Base-by-base conservation (phyloP, 2,888 invertebrate genomes). In the Asteroscopus sphinx region DNA sequence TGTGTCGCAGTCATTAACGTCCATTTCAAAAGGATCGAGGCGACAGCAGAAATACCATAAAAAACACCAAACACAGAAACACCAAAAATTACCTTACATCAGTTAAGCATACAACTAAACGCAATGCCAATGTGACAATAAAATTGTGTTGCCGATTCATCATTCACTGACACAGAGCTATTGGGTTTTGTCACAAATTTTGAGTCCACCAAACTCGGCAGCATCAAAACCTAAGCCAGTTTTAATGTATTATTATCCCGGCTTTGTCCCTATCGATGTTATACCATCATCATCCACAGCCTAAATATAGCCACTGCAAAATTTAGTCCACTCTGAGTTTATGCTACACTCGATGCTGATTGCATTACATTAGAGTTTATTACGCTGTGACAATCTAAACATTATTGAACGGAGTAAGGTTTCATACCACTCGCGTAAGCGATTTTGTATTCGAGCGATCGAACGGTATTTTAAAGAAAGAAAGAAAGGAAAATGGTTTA, bases 331-430 rank as follows among this genome's bases (percentile, higher is more conserved):
- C 49, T 16, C 36, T 48, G 33, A 36, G 36, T 52, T 68, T 56
- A 64, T 49, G 39, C 60, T 51, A n/a, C 42, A 44, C 12, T 60
- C 21, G 16, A 8, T 17, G 26, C 46, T 60, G 60, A 66, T 66
- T 66, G 54, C 49, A 44, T 60, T 46, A 51, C 15, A 57, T 45
- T 51, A 51, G 12, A 32, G 37, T 60, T 49, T 44, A 49, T n/a
- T 53, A 66, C 8, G 13, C 54, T 54, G 37, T 47, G 42, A 39
- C 26, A 54, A 51, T 51, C n/a, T 54, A 54, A 49, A 51, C 21
- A 9, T 7, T 42, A 54, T 40, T 46, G 35, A 16, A 42, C 32
- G 30, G 28, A 12, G n/a, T 16, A 40, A 15, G 12, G 26, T 46
- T 53, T 13, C 25, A 40, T 41, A 12, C 21, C 32, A 39, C 36